phyloP scores from a whole-genome alignment of 2,888 invertebrate species.

The Balanococcus diminutus region DNA sequence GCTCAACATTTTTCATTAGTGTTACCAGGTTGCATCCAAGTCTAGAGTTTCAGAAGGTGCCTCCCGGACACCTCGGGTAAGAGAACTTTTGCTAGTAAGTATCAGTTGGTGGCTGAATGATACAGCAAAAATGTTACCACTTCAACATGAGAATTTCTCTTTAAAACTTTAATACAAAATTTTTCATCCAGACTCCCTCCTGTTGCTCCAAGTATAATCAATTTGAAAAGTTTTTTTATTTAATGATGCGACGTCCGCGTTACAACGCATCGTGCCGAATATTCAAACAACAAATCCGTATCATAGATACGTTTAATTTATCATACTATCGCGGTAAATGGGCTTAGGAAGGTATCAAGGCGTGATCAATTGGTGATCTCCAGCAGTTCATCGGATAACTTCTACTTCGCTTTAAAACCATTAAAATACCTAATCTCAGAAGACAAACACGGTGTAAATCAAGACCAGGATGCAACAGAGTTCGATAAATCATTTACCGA shows the following conservation, averaged over 20 bases:
- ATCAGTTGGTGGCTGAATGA: background rate
- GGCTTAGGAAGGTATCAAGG: background rate
- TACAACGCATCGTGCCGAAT: background rate
- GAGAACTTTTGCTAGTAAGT: no score
- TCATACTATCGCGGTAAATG: background rate
- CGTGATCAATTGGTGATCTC: background rate
- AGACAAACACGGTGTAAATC: slow-evolving; percentile 19
- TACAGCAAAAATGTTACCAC: background rate
- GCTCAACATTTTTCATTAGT: no score
- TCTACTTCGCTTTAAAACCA: background rate
- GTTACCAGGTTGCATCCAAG: no score
- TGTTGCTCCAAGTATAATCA: background rate
- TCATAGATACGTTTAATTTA: background rate
- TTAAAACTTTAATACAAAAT: background rate
- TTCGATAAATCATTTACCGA: background rate
- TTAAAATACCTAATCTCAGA: slow-evolving; percentile 5
- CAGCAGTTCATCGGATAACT: slow-evolving; percentile 7
- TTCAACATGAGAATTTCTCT: background rate
- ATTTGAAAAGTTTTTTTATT: background rate
- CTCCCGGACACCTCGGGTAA: no score
- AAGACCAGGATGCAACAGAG: background rate
- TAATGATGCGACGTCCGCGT: background rate
- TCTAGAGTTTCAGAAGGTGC: no score
- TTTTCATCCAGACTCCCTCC: background rate
- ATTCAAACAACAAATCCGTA: background rate